Conservation (phyloP, 2,113 vertebrate genomes). For the Mormyrus iriodes region DNA sequence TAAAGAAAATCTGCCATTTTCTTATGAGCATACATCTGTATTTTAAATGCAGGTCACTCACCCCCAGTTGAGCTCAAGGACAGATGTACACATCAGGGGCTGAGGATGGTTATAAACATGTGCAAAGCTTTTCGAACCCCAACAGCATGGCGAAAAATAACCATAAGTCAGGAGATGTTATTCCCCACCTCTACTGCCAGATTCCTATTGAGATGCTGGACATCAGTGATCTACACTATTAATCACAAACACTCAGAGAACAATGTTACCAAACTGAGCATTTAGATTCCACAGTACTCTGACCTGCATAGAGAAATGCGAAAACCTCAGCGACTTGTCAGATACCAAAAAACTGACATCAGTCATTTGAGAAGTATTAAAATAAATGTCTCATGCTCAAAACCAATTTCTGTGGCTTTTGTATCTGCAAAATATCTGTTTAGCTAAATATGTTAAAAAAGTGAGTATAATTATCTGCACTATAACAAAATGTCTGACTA, state of each 20-base stretch:
- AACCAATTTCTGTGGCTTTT: background rate
- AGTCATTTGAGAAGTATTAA: background rate
- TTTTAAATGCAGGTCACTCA: constrained; percentile 17
- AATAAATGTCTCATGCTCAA: background rate
- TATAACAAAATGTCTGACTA: background rate
- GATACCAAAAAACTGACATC: background rate
- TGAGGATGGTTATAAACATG: constrained; percentile 13
- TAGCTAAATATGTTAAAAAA: background rate
- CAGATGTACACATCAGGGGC: constrained; percentile 14
- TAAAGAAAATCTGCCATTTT: constrained; percentile 7
- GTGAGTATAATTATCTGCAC: background rate
- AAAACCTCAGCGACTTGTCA: background rate
- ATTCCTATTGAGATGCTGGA: background rate
- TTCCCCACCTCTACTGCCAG: background rate
- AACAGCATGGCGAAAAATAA: constrained; percentile 6
- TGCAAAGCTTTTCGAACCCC: background rate
- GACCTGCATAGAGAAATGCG: background rate
- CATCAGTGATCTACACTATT: background rate
- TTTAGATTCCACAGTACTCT: background rate
- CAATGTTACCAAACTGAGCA: background rate
- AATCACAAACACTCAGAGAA: constrained; percentile 5
- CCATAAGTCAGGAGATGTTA: background rate
- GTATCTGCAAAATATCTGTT: background rate
- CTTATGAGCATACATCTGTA: background rate
- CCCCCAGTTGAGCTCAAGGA: background rate